A percentile compares a stretch with the other conserved stretches of the same genome.
Conservation (phyloP, 2,888 invertebrate species). For the Phanerotoma sp. region DNA sequence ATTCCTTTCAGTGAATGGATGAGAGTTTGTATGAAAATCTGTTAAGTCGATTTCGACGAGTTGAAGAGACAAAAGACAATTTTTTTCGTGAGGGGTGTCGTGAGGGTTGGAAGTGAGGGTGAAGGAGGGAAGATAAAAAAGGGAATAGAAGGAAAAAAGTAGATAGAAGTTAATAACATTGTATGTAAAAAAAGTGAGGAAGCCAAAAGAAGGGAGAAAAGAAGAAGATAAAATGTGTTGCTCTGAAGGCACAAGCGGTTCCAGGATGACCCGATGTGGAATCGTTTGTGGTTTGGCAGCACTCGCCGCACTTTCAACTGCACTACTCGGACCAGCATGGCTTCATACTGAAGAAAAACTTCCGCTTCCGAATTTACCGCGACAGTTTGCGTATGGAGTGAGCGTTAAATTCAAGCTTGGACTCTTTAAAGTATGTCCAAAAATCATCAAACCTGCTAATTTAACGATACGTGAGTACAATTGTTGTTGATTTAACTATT, state of each 20-base stretch:
- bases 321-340: constrained; percentile 55
- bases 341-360: constrained; percentile 54
- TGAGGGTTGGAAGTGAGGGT: background rate
- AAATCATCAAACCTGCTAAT: constrained; percentile 51
- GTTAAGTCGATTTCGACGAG: background rate
- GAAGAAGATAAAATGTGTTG: constrained; percentile 48
- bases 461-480: constrained; percentile 49
- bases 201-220: constrained; percentile 9
- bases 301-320: constrained; percentile 51
- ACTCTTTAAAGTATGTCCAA: constrained; percentile 52
- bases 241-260: constrained; percentile 47
- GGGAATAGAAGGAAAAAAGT: background rate
- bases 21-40: too few species aligned
- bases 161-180: background rate
- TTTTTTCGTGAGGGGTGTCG: too few species aligned
- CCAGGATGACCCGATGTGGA: constrained; percentile 53
- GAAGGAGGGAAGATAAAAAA: constrained; percentile 4
- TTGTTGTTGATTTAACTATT: background rate
- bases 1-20: too few species aligned
- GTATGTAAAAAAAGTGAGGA: constrained; percentile 12
- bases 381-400: constrained; percentile 42
- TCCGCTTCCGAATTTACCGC: constrained; percentile 42
- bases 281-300: constrained; percentile 54
- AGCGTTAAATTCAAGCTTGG: constrained; percentile 53
- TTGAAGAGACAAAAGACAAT: background rate